A percentile compares a stretch with the other conserved stretches of the same genome.
These are phyloP conservation scores for Brachionus angularis DNA, from an alignment of 1,140 invertebrate genomes.

Conservation along the genomic window DNA sequence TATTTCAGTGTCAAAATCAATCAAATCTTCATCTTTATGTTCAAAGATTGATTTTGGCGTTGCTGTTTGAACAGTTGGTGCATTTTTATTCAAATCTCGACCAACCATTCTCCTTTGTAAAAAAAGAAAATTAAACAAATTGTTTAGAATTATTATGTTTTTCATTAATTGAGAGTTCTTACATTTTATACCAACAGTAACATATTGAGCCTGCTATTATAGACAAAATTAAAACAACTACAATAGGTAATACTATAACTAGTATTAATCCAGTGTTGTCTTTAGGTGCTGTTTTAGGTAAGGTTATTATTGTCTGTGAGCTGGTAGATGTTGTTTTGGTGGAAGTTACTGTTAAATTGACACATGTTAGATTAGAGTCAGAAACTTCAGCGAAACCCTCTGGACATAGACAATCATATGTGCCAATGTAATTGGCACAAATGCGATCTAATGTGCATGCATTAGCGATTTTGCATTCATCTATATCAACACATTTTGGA, in stretches of 20 bases:
- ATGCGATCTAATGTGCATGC: neutral
- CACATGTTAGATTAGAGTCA: neutral
- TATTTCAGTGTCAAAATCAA: neutral
- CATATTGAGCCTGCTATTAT: neutral
- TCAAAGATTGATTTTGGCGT: no score
- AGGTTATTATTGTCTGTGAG: neutral
- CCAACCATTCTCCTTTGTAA: no score
- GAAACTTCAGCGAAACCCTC: slow-evolving; percentile 12
- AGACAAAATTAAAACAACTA: slow-evolving; percentile 5
- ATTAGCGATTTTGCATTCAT: slow-evolving; percentile 11
- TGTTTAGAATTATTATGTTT: neutral
- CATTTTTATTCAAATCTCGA: slow-evolving; percentile 6
- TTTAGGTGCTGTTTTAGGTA: neutral
- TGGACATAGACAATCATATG: neutral
- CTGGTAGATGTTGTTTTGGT: neutral
- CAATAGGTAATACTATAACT: slow-evolving; percentile 6
- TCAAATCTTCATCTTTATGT: slow-evolving; percentile 21
- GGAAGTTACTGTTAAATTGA: neutral
- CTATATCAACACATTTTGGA: neutral
- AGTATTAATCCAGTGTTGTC: slow-evolving; percentile 23
- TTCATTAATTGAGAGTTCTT: neutral
- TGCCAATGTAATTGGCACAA: neutral
- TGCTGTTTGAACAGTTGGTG: no score
- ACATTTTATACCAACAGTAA: slow-evolving; percentile 14
- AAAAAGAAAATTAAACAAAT: neutral